Evolutionary conservation across 2,113 vertebrate genomes (phyloP), one percentile per base, ranked within the genome.

Genomic region (Rhagologus leucostigma): DNA sequence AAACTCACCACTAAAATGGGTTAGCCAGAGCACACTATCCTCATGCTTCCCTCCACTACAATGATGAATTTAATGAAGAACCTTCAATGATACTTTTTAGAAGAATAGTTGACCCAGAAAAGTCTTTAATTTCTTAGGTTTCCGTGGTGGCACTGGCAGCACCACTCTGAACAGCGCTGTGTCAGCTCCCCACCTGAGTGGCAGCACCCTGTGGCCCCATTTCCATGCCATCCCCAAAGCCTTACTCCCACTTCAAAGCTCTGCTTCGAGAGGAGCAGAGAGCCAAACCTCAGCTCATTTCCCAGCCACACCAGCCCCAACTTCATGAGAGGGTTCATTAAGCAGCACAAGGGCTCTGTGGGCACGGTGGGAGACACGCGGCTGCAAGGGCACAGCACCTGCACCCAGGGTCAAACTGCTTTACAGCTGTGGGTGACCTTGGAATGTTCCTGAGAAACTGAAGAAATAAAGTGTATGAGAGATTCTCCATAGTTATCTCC

Each of bases 181-280:
- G n/a, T 0, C 41, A 77, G 41, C 21, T 41, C 33, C 47, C 32
- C 39, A 19, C 1, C 0, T 0, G 27, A 71, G 55, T 3, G 22
- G 50, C n/a, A 62, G 56, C 27, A 41, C 4, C 10, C 39, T 42
- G 60, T 26, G 32, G 39, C 44, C 55, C 53, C 52, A 16, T 9
- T 41, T 37, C 89, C 53, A 11, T 0, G 4, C 30, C 68, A 60
- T 2, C 15, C 62, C 79, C 26, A n/a, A 22, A 41, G 64, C 81
- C 30, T 42, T 21, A 26, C 27, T 44, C 33, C 52, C 7, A 13
- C 56, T 30, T 13, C 27, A 68, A 3, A 79, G 49, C 70, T 57
- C 59, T 55, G 39, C 39, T 63, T 39, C 62, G 35, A 24, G 53
- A 69, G 49, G 20, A 85, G 79, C 71, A 73, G 24, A 84, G 82